Percentiles rank a stretch among this genome's conserved stretches.
These are phyloP conservation scores for Bicyclus anynana DNA, from an alignment of 1,140 invertebrate species.

Conservation along the genomic window DNA sequence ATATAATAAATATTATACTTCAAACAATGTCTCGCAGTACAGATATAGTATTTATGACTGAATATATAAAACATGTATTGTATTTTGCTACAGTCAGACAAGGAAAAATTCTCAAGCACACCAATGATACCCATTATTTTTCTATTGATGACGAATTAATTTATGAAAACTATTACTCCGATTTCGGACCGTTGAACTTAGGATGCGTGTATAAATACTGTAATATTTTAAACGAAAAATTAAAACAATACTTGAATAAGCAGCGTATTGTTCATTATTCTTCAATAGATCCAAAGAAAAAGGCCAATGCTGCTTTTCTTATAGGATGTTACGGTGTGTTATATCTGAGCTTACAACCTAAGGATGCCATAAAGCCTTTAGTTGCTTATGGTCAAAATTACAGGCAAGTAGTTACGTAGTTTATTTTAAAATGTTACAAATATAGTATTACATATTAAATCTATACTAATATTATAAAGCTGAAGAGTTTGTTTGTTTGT, in stretches of 20 bases:
- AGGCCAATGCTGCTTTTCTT: constrained; percentile 89
- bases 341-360: constrained; percentile 90
- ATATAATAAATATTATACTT: background rate
- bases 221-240: constrained; percentile 86
- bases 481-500: too few species aligned
- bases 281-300: constrained; percentile 84
- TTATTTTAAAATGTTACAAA: too few species aligned
- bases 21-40: constrained; percentile 47
- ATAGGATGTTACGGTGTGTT: constrained; percentile 93
- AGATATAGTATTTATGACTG: constrained; percentile 61
- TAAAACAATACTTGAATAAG: constrained; percentile 57
- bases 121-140: constrained; percentile 91
- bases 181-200: constrained; percentile 98
- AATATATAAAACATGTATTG: constrained; percentile 69
- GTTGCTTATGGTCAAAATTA: constrained; percentile 80
- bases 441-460: too few species aligned
- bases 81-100: constrained; percentile 63
- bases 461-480: too few species aligned
- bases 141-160: constrained; percentile 92
- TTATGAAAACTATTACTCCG: constrained; percentile 97
- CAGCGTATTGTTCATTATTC: constrained; percentile 83
- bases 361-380: constrained; percentile 89
- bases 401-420: constrained; percentile 34
- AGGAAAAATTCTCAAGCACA: constrained; percentile 82
- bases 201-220: constrained; percentile 97